A percentile compares a stretch with the other conserved stretches of the same genome.
These are phyloP conservation scores for Heliornis fulica DNA, from an alignment of 2,113 vertebrate genomes.

Conservation along the genomic window DNA sequence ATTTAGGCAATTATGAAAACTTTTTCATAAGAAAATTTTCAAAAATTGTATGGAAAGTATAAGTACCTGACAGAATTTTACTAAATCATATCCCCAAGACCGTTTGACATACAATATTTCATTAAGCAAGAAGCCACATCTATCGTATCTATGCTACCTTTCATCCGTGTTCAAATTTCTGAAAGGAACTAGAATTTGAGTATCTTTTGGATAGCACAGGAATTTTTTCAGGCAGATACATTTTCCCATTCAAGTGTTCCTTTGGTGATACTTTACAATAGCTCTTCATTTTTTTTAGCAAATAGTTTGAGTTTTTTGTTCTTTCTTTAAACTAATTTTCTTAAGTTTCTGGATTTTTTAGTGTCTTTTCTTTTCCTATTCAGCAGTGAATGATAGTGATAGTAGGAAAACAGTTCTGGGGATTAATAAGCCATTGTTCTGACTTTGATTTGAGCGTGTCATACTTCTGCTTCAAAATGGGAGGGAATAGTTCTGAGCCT, in stretches of 20 bases:
- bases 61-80: background rate
- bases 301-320: background rate
- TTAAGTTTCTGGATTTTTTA: background rate
- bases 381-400: background rate
- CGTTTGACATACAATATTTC: background rate
- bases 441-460: background rate
- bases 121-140: background rate
- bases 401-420: background rate
- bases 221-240: background rate
- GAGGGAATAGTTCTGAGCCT: background rate
- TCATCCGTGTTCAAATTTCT: background rate
- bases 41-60: background rate
- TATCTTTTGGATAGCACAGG: background rate
- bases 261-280: background rate
- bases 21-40: background rate
- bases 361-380: rapidly evolving
- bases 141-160: conserved; percentile 22
- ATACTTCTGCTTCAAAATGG: background rate
- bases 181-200: background rate
- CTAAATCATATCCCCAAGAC: background rate
- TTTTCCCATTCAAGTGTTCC: background rate
- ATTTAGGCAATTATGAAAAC: background rate
- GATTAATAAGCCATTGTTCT: background rate
- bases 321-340: background rate
- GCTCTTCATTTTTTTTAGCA: background rate